Base-by-base conservation (phyloP, 2,888 invertebrate genomes). In the Lasius fuliginosus region DNA sequence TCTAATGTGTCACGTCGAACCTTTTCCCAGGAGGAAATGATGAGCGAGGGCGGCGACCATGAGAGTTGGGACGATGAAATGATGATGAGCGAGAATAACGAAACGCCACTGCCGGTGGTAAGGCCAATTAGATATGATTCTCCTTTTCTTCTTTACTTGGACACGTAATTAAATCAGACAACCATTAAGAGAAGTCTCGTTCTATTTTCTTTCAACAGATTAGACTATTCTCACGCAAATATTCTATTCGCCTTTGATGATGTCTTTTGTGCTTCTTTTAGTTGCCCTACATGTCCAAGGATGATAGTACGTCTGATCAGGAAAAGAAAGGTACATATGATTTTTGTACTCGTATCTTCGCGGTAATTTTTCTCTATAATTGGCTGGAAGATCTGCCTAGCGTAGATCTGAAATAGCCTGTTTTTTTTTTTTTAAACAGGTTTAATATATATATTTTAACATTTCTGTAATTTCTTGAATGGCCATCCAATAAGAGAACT, bases 11-110 rank as follows among this genome's bases (percentile, higher is more conserved):
- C 81, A 46, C 67, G 42, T 74, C 33, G 77, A 88, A 87, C 74
- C 56, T 84, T 84, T 86, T 84, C 84, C 82, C 88, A 94, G 93
- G 95, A 95, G 89, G 94, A 95, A 89, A 93, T 93, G 93, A 93
- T 94, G 94, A 94, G 94, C 92, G 94, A 94, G 86, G 94, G 94
- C 56, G 94, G 94, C 27, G 95, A 95, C 85, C 94, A 95, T 83
- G 94, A 94, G 85, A 95, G 95, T 86, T 95, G 95, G 93, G 94
- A 95, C 88, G 95, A 95, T 71, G 95, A 95, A 42, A 92, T 94
- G 91, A 94, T 93, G 92, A 92, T 94, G 90, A 90, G 92, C 71
- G 95, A 95, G 79, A 94, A 92, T 89, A 94, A 94, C 88, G 95
- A 95, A 87, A 89, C 91, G 33, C 92, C 93, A 86, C 86, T 94